phyloP scores from a whole-genome alignment of 2,797 vertebrate species.

The Cetoscarus ocellatus region DNA sequence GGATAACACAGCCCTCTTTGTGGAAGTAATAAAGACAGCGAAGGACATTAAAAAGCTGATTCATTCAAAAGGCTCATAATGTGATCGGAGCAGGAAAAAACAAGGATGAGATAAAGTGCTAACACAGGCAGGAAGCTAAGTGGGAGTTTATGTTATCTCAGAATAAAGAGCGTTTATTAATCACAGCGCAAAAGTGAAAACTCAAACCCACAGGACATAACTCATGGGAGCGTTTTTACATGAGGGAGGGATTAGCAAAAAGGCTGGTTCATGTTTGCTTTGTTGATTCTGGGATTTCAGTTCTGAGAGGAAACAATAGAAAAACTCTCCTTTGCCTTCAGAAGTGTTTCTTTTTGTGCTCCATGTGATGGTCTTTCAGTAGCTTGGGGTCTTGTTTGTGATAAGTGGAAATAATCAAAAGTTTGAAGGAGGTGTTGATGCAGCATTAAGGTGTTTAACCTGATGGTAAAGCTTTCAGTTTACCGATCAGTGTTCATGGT shows the following conservation, averaged over 20 bases:
- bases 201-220: background rate
- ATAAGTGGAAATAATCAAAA: too few relatives aligned
- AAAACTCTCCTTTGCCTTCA: too few relatives aligned
- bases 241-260: background rate
- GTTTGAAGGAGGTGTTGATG: too few relatives aligned
- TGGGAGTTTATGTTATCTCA: background rate
- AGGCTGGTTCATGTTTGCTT: background rate
- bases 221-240: background rate
- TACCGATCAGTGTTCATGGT: too few relatives aligned
- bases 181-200: background rate
- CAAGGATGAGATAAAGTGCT: background rate
- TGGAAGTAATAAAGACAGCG: background rate
- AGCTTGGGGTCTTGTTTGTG: too few relatives aligned
- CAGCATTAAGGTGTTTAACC: too few relatives aligned
- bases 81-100: slow-evolving; percentile 1
- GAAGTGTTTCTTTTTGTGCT: too few relatives aligned
- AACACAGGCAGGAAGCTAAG: background rate
- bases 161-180: slow-evolving; percentile 4
- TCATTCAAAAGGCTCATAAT: background rate
- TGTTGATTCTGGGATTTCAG: background rate
- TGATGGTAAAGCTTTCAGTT: too few relatives aligned
- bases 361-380: too few relatives aligned
- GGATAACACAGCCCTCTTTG: background rate
- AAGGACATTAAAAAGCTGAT: background rate
- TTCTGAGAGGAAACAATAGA: too few relatives aligned